These are phyloP conservation scores for Oriolus oriolus DNA, from an alignment of 2,113 vertebrate species.

Conservation along the genomic window DNA sequence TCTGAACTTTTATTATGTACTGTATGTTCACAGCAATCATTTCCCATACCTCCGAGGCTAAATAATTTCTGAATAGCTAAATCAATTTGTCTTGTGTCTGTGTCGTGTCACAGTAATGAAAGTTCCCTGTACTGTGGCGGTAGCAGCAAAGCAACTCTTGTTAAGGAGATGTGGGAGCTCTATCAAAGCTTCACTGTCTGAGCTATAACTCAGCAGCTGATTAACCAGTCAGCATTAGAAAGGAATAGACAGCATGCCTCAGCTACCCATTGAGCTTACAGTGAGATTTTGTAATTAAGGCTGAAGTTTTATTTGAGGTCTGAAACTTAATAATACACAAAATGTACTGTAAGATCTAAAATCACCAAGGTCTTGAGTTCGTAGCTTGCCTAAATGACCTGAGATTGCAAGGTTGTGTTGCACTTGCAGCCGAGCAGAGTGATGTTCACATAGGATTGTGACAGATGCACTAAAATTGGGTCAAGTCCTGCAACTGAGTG, in stretches of 20 bases:
- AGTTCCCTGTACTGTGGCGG: background rate
- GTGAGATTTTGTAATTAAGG: background rate
- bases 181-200: background rate
- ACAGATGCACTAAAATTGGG: conserved; percentile 54
- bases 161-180: background rate
- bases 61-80: conserved; percentile 47
- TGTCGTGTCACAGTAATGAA: conserved; percentile 8
- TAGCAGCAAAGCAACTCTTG: background rate
- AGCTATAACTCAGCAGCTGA: conserved; percentile 14
- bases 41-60: conserved; percentile 22
- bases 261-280: background rate
- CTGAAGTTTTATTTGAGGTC: conserved; percentile 16
- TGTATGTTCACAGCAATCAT: conserved; percentile 22
- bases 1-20: conserved; percentile 24
- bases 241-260: background rate
- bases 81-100: conserved; percentile 45
- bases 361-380: conserved; percentile 42
- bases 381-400: conserved; percentile 45
- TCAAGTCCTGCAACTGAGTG: conserved; percentile 37
- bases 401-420: conserved; percentile 56
- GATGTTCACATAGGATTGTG: conserved; percentile 24
- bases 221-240: conserved; percentile 6
- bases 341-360: conserved; percentile 47
- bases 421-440: conserved; percentile 24
- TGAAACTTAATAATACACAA: conserved; percentile 48